Conservation (phyloP, 2,797 vertebrate species). For the Macropodus opercularis region DNA sequence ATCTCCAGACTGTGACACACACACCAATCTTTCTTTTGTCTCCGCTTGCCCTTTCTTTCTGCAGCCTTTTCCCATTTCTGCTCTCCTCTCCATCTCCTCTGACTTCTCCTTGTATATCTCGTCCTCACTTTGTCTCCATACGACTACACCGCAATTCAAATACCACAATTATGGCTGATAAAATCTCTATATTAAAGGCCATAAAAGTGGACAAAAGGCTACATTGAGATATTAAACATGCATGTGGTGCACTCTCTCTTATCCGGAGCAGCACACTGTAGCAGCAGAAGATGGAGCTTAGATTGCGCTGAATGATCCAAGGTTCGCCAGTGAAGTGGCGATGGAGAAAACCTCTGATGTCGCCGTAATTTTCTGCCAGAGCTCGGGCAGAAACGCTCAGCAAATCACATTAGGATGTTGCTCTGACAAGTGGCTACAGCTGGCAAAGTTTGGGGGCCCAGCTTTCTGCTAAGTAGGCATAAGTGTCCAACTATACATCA, state of each 20-base stretch:
- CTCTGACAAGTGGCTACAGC: slow-evolving; percentile 63
- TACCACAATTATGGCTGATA: slow-evolving; percentile 36
- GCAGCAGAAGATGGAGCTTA: slow-evolving; percentile 23
- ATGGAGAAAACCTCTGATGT: slow-evolving; percentile 23
- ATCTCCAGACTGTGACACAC: slow-evolving; percentile 62
- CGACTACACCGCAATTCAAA: slow-evolving; percentile 30
- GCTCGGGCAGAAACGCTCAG: slow-evolving; percentile 29
- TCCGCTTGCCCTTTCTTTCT: slow-evolving; percentile 62
- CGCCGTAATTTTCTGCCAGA: slow-evolving; percentile 35
- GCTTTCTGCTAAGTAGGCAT: slow-evolving; percentile 49
- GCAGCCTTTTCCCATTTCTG: slow-evolving; percentile 38
- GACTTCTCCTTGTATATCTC: slow-evolving; percentile 12
- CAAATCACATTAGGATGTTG: slow-evolving; percentile 51
- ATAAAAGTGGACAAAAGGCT: slow-evolving; percentile 50
- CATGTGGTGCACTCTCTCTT: slow-evolving; percentile 28
- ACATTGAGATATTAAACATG: slow-evolving; percentile 40
- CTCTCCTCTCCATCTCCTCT: slow-evolving; percentile 12
- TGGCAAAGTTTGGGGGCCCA: slow-evolving; percentile 40
- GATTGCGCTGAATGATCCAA: slow-evolving; percentile 25
- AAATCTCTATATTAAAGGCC: slow-evolving; percentile 37
- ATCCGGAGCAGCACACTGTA: slow-evolving; percentile 16
- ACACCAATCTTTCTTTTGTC: slow-evolving; percentile 52
- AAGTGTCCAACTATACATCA: slow-evolving; percentile 59
- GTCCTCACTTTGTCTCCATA: slow-evolving; percentile 20
- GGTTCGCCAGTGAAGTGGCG: background rate